Evolutionary conservation across 2,888 invertebrate genomes (phyloP).

Genomic region (Yponomeuta evonymella): DNA sequence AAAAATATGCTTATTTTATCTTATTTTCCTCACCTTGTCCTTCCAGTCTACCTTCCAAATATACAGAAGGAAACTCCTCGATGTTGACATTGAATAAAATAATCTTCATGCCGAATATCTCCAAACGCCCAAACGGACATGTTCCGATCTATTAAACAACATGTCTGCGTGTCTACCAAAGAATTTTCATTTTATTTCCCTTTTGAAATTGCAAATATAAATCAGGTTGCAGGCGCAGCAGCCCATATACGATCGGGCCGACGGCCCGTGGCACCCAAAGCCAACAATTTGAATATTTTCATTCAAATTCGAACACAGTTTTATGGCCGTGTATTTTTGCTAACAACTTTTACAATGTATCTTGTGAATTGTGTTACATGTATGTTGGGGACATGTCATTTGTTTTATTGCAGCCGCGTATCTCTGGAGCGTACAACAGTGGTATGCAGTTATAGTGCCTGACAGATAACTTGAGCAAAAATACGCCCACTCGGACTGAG

Average conservation of each 20-base stretch:
- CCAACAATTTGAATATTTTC: conserved; percentile 8
- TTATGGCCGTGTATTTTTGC: conserved; percentile 1
- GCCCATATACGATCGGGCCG: background rate
- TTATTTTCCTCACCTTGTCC: too few relatives aligned
- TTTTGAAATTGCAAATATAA: conserved; percentile 3
- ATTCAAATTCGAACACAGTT: conserved; percentile 5
- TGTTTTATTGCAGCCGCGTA: background rate
- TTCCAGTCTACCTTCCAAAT: too few relatives aligned
- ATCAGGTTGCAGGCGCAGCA: background rate
- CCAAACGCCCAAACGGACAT: too few relatives aligned
- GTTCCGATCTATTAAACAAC: too few relatives aligned
- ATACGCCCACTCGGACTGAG: too few relatives aligned
- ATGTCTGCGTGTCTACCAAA: background rate
- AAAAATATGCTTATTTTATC: too few relatives aligned
- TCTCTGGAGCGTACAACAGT: background rate
- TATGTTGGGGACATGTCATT: background rate
- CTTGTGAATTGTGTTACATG: background rate
- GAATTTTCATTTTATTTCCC: background rate
- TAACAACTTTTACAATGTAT: background rate
- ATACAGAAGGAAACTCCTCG: too few relatives aligned
- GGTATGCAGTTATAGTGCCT: too few relatives aligned
- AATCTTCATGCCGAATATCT: too few relatives aligned
- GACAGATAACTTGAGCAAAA: too few relatives aligned
- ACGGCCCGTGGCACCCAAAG: background rate
- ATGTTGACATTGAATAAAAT: too few relatives aligned